Evolutionary conservation across 2,888 invertebrate genomes (phyloP), one percentile per base, ranked within the genome.

Genomic region (Scaptomyza polygonia): DNA sequence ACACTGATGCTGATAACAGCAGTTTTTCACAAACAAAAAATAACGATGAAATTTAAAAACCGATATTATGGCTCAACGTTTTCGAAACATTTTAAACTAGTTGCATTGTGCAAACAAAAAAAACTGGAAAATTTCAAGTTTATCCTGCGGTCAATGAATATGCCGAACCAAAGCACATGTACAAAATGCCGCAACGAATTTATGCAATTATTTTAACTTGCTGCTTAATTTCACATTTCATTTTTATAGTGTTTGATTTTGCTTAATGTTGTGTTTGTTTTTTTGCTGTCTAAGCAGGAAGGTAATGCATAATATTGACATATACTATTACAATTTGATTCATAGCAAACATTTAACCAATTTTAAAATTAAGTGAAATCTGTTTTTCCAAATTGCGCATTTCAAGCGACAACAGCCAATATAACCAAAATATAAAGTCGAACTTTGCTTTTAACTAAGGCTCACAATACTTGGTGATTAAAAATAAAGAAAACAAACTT

Each of bases 91-190:
- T 21, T 21, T 6, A 69, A 72, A 76, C 76, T 57, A 52, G 81
- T 81, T 75, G 44, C 63, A 36, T 40, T 47, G 44, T 21, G 62
- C 36, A 79, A 79, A 79, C 1, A 21, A 21, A 21, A 21, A 4
- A 21, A 21, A 75, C 83, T 64, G 40, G 54, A 55, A 63, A 72
- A 67, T 80, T 82, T 82, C 80, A 85, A 85, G 76, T 82, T 85
- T 73, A 21, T 85, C 76, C 75, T 75, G 77, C 45, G 39, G 21
- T 47, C 32, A 48, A 40, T 52, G 43, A 47, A 32, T 18, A 32
- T 18, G 66, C 29, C 54, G 63, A 71, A 44, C 42, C 39, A 65
- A 57, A 63, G 4, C 45, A 25, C 7, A n/a, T 76, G 18, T 9
- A 18, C 16, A 49, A 63, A 62, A 52, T 36, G 36, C 62, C 30